Evolutionary conservation across 2,113 vertebrate species (phyloP), one percentile per base, ranked within the genome.

Genomic region (Calyptomena viridis): DNA sequence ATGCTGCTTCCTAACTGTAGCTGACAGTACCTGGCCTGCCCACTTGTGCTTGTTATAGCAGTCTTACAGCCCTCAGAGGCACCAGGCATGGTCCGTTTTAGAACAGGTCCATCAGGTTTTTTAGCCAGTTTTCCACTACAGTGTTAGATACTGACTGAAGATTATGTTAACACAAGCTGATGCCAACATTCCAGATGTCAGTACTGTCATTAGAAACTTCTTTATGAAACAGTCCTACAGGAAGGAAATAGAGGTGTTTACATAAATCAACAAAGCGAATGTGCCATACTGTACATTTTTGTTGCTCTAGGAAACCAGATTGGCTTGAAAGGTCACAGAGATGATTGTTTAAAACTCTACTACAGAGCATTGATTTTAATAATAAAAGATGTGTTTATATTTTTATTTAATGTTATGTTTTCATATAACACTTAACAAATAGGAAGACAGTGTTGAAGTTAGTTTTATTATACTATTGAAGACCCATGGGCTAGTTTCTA

Each of bases 391-490:
- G 18, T 84, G 47, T 67, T 88, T 89, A 75, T 63, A 63, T 46
- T 75, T 77, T 59, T 53, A 50, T 46, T 37, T n/a, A 52, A 47
- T 35, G 9, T 76, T 81, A n/a, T 13, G 35, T 33, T 60, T 33
- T 30, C 30, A 11, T n/a, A 42, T 16, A 49, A 60, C n/a, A 79
- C 62, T 31, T 52, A 55, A 52, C 8, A 59, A 85, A 27, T 17
- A 74, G 31, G 18, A 60, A 60, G 31, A 53, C 17, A 59, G 16
- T 22, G 28, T 82, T 66, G 44, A 35, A 33, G 22, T 14, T 62
- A n/a, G 39, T 8, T 79, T 87, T 83, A 80, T 33, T 50, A 49
- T 64, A 67, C 39, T 94, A 46, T 91, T 79, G n/a, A 80, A 77
- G 60, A 20, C 47, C 68, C 64, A 40, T 16, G 25, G 8, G 69